Evolutionary conservation across 2,888 invertebrate genomes (phyloP).

Genomic region (Rhagonycha fulva): DNA sequence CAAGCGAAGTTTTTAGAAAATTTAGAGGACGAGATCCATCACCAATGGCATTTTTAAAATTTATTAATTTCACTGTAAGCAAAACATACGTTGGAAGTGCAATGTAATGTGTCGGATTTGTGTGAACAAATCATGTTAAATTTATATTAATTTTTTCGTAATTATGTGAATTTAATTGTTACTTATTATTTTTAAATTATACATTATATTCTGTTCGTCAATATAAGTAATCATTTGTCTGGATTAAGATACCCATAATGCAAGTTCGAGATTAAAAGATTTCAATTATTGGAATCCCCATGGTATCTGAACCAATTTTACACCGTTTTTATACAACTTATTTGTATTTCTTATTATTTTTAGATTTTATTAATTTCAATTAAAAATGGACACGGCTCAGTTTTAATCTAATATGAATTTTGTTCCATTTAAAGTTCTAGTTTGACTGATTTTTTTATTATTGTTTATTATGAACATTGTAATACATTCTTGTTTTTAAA

Average conservation of each 20-base stretch:
- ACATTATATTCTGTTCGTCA: neutral
- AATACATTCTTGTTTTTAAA: neutral
- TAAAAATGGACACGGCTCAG: too few relatives aligned
- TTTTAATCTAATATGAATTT: too few relatives aligned
- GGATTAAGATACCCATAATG: too few relatives aligned
- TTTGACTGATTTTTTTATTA: too few relatives aligned
- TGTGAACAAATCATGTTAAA: neutral
- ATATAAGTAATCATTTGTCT: too few relatives aligned
- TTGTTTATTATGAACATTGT: neutral
- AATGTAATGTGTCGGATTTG: neutral
- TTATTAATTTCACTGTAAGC: slow-evolving; percentile 57
- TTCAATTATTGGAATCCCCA: too few relatives aligned
- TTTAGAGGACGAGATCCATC: slow-evolving; percentile 93
- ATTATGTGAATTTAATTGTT: neutral
- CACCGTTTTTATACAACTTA: too few relatives aligned
- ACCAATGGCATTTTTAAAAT: slow-evolving; percentile 76
- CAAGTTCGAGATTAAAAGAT: too few relatives aligned
- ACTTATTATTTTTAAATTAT: neutral
- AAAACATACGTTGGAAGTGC: neutral
- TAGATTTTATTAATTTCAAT: too few relatives aligned
- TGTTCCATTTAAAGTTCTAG: too few relatives aligned
- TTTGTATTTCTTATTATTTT: too few relatives aligned
- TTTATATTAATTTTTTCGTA: neutral
- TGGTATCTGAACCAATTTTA: too few relatives aligned
- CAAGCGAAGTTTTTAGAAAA: slow-evolving; percentile 84